Evolutionary conservation across 2,797 vertebrate genomes (phyloP).

Genomic region (Borostomias antarcticus): DNA sequence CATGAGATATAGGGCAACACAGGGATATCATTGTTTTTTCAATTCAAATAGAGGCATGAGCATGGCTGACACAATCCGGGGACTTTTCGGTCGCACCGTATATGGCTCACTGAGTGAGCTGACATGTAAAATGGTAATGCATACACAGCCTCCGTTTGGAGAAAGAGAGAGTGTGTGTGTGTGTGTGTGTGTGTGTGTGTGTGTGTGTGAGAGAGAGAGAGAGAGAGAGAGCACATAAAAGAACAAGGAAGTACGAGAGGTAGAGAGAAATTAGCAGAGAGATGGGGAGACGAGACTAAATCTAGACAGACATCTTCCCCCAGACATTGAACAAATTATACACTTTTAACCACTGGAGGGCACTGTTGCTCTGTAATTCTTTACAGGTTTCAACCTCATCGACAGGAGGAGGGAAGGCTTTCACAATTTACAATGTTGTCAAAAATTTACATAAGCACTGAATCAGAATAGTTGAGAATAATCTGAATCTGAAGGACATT

Average conservation of each 20-base stretch:
- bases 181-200: not conserved
- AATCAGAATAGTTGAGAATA: slow-evolving; percentile 36
- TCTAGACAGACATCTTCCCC: not conserved
- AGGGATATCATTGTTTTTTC: too few species aligned
- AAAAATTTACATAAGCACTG: slow-evolving; percentile 48
- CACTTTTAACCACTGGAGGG: slow-evolving; percentile 57
- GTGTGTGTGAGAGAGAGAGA: not conserved
- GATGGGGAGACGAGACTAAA: not conserved
- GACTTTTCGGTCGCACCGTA: too few species aligned
- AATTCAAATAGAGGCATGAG: too few species aligned
- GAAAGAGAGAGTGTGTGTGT: not conserved
- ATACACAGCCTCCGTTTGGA: too few species aligned
- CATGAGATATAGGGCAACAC: too few species aligned
- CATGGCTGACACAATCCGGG: too few species aligned
- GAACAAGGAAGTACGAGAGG: not conserved
- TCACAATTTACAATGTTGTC: slow-evolving; percentile 31
- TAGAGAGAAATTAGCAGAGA: not conserved
- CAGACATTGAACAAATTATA: not conserved
- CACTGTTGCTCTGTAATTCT: slow-evolving; percentile 60
- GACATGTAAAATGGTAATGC: too few species aligned
- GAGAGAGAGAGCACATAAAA: not conserved
- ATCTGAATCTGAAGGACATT: slow-evolving; percentile 36
- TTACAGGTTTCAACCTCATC: not conserved
- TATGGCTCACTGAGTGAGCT: too few species aligned
- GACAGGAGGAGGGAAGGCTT: not conserved